Percentiles rank a stretch among this genome's conserved stretches.
Conservation (phyloP, 2,113 vertebrate genomes). For the Pundamilia nyererei region DNA sequence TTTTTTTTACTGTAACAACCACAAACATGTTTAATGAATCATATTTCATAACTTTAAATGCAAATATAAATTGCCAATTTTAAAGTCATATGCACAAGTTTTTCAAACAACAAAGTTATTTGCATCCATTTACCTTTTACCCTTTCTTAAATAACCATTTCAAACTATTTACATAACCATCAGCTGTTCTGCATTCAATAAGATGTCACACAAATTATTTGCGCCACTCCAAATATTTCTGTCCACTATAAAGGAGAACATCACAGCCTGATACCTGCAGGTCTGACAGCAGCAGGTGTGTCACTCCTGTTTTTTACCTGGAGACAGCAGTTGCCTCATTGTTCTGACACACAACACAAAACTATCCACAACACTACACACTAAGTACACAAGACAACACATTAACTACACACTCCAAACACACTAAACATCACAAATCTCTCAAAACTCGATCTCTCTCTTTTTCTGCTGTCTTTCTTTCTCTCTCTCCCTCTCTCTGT, state of each 20-base stretch:
- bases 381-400: background rate
- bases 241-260: background rate
- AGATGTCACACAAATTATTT: too few species aligned
- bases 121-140: too few species aligned
- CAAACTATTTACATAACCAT: background rate
- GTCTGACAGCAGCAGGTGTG: too few species aligned
- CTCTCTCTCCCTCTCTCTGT: background rate
- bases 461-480: background rate
- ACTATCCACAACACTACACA: background rate
- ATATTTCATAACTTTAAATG: too few species aligned
- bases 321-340: background rate
- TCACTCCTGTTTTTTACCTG: background rate
- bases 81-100: rapidly evolving
- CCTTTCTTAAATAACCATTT: background rate
- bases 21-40: too few species aligned
- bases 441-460: background rate
- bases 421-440: background rate
- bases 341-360: background rate
- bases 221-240: background rate
- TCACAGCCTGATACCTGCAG: background rate
- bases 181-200: background rate
- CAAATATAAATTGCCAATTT: too few species aligned
- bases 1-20: too few species aligned
- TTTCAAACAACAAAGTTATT: too few species aligned
- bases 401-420: background rate